Base-by-base conservation (phyloP, 2,888 invertebrate genomes). In the Synergus umbraculus region DNA sequence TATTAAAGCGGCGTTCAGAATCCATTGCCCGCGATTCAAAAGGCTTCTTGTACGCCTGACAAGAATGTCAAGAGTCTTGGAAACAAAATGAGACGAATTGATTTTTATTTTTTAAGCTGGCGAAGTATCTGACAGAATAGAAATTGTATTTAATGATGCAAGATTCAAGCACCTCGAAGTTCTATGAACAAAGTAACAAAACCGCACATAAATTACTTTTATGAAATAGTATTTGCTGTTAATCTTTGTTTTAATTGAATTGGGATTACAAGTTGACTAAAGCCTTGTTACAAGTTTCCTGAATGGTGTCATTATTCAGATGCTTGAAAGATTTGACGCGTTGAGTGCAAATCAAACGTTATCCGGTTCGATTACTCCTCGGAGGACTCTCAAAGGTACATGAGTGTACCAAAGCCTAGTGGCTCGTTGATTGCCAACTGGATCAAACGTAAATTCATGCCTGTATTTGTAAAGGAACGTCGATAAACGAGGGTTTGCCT, bases 381-480 rank as follows among this genome's bases (percentile, higher is more conserved):
- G 41, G 18, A 73, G 73, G 73, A 73, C 73, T 73, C 73, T 73
- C 73, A 73, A 73, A 73, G 73, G 73, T 73, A 73, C 73, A 73
- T 58, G 73, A 49, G 69, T 49, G 37, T 49, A 73, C 46, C 46
- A 73, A 46, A 73, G 54, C 54, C 73, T 73, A 73, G 54, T 73
- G 54, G 73, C 73, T 73, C 73, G 54, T 73, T 73, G 54, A 73
- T 73, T 73, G 54, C 41, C 37, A 54, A 73, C 49, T 49, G 73
- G 73, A 73, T 73, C 73, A 73, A 73, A 73, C 73, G 73, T 73
- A 58, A 73, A 73, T 73, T 58, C 73, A 73, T 73, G 54, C 73
- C 54, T 73, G 73, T 73, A 73, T 73, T 73, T 73, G 54, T 54
- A 73, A 73, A 73, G 73, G 73, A 73, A 73, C 29, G 69, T 73